phyloP scores from a whole-genome alignment of 2,113 vertebrate species.

The Prietella phreatophila region DNA sequence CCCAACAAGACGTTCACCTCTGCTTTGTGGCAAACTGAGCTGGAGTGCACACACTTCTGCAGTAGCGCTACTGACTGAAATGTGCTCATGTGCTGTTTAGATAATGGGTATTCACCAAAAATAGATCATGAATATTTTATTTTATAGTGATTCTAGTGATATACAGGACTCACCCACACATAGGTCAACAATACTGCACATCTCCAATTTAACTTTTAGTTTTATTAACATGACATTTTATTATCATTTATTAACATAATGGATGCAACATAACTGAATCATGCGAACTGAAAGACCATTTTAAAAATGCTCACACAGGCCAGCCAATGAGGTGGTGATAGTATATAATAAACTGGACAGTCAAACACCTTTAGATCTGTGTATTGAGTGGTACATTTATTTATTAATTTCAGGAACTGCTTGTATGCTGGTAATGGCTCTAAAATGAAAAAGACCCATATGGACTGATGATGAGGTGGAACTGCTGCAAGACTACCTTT shows the following conservation, averaged over 20 bases:
- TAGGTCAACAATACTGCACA: background rate
- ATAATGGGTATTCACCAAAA: background rate
- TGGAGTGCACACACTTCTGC: too few relatives aligned
- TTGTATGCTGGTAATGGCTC: background rate
- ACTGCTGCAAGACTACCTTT: background rate
- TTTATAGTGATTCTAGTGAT: background rate
- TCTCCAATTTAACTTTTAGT: background rate
- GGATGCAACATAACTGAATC: too few relatives aligned
- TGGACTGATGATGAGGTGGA: background rate
- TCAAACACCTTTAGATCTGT: background rate
- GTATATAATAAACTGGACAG: too few relatives aligned
- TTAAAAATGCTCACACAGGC: too few relatives aligned
- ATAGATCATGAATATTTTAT: background rate
- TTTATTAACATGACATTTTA: too few relatives aligned
- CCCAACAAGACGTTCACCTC: background rate
- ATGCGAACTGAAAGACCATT: too few relatives aligned
- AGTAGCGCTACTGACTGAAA: background rate
- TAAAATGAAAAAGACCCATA: background rate
- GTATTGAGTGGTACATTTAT: background rate
- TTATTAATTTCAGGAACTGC: background rate
- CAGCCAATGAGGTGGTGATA: too few relatives aligned
- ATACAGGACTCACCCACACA: background rate
- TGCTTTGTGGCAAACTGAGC: too few relatives aligned
- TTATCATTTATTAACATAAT: too few relatives aligned
- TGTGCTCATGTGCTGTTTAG: background rate